Conservation (phyloP, 1,140 invertebrate genomes). For the Agrypnia vestita region DNA sequence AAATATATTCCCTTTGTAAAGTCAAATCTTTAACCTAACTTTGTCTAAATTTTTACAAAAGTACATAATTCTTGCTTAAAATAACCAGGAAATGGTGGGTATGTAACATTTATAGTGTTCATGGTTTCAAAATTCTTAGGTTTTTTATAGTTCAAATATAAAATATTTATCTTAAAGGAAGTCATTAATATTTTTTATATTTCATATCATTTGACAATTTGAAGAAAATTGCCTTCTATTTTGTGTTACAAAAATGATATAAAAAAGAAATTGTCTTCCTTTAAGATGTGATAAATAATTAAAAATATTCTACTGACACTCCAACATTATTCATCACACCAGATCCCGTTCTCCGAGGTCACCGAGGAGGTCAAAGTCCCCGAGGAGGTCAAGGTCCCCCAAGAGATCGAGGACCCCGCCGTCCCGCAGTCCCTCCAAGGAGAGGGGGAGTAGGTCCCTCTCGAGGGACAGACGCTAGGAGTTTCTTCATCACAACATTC, state of each 20-base stretch:
- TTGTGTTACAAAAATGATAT: neutral
- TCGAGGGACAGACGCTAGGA: conserved; percentile 33
- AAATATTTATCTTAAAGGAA: neutral
- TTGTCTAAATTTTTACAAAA: neutral
- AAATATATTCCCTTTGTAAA: neutral
- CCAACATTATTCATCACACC: neutral
- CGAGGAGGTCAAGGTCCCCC: neutral
- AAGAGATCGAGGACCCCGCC: conserved; percentile 33
- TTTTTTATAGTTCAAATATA: neutral
- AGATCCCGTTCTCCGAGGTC: conserved; percentile 20
- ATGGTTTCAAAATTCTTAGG: neutral
- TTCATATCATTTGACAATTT: neutral
- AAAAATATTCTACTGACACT: too few relatives aligned
- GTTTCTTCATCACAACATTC: neutral
- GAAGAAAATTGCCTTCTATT: neutral
- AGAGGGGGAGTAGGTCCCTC: conserved; percentile 28
- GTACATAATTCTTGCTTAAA: too few relatives aligned
- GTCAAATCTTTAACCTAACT: neutral
- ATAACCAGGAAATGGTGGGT: too few relatives aligned
- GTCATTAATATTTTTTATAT: neutral
- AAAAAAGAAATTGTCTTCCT: neutral
- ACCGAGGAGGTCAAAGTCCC: conserved; percentile 1
- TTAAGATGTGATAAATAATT: neutral
- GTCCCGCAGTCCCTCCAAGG: conserved; percentile 37
- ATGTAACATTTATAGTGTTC: neutral